phyloP scores from a whole-genome alignment of 2,797 vertebrate species.

The Synanceia verrucosa region DNA sequence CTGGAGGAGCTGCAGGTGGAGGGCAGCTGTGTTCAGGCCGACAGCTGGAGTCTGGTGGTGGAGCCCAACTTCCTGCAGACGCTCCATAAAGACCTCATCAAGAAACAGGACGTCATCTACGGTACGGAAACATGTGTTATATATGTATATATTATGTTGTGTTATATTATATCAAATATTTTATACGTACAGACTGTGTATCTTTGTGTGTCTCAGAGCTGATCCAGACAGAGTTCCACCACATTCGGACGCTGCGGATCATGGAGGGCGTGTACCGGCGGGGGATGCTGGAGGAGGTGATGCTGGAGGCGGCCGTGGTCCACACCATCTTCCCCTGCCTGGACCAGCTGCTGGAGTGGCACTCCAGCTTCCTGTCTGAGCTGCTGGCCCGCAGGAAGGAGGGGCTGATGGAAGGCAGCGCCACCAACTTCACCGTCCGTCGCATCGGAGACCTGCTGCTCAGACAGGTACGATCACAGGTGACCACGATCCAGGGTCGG shows the following conservation, averaged over 20 bases:
- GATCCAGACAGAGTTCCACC: slow-evolving; percentile 95
- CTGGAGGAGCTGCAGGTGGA: slow-evolving; percentile 90
- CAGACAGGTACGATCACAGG: slow-evolving; percentile 86
- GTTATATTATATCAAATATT: background rate
- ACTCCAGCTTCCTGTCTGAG: slow-evolving; percentile 86
- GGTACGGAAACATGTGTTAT: slow-evolving; percentile 70
- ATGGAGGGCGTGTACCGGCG: slow-evolving; percentile 92
- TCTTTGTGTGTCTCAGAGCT: slow-evolving; percentile 81
- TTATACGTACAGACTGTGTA: background rate
- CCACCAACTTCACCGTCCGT: slow-evolving; percentile 89
- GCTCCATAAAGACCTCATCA: slow-evolving; percentile 93
- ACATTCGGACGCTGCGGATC: slow-evolving; percentile 91
- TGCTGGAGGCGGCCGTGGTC: slow-evolving; percentile 86
- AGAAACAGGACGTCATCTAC: slow-evolving; percentile 94
- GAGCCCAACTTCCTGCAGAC: slow-evolving; percentile 90
- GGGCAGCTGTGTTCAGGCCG: slow-evolving; percentile 87
- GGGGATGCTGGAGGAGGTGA: slow-evolving; percentile 92
- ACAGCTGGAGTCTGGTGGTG: slow-evolving; percentile 93
- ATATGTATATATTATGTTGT: background rate
- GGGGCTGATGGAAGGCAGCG: slow-evolving; percentile 83
- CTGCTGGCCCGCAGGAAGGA: slow-evolving; percentile 84
- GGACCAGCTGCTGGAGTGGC: slow-evolving; percentile 89
- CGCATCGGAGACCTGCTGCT: slow-evolving; percentile 88
- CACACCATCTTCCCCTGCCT: slow-evolving; percentile 93
- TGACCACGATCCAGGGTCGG: too few relatives aligned